Evolutionary conservation across 2,113 vertebrate species (phyloP).

Genomic region (Crotophaga sulcirostris): DNA sequence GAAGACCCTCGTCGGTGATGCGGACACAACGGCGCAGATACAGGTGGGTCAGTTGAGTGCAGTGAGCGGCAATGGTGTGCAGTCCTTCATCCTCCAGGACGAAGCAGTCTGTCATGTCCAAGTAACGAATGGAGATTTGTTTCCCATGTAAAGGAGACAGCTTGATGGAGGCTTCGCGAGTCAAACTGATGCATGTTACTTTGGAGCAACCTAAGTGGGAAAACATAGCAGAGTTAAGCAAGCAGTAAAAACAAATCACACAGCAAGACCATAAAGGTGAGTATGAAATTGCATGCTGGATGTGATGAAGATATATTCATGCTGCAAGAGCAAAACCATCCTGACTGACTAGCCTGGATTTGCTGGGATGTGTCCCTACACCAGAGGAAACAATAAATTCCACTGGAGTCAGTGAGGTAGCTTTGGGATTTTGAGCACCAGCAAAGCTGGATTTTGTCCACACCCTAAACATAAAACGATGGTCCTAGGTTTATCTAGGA

Average conservation of each 20-base stretch:
- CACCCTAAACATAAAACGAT: background rate
- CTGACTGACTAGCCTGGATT: background rate
- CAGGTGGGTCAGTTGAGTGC: constrained; percentile 95
- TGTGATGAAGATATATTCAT: fast-evolving
- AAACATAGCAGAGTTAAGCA: background rate
- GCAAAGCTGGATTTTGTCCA: background rate
- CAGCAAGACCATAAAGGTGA: background rate
- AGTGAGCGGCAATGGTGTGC: constrained; percentile 94
- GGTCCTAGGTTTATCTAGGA: background rate
- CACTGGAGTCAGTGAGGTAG: background rate
- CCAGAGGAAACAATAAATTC: background rate
- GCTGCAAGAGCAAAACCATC: background rate
- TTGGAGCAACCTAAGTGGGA: constrained; percentile 91
- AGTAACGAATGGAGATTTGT: constrained; percentile 92
- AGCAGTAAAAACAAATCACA: background rate
- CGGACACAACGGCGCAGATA: constrained; percentile 93
- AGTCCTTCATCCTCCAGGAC: constrained; percentile 94
- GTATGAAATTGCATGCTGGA: background rate
- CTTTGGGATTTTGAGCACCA: background rate
- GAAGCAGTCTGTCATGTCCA: constrained; percentile 98
- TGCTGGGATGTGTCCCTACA: background rate
- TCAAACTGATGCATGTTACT: constrained; percentile 96
- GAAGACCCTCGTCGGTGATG: constrained; percentile 93
- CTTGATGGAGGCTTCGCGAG: constrained; percentile 89
- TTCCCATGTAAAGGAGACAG: constrained; percentile 89